phyloP scores from a whole-genome alignment of 2,113 vertebrate species.

The Garra rufa region DNA sequence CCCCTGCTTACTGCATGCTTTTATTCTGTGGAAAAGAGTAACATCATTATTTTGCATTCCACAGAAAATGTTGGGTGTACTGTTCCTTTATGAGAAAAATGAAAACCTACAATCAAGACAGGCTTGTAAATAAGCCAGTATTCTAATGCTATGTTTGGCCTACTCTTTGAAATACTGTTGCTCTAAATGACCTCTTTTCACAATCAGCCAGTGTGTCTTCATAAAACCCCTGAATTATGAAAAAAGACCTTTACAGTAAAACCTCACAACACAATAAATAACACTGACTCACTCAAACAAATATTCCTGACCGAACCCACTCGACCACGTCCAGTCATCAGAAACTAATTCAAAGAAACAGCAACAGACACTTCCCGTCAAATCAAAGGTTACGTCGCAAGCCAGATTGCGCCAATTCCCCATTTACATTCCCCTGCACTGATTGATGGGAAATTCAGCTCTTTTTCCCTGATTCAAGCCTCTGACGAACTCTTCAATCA shows the following conservation, averaged over 20 bases:
- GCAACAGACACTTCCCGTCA: neutral
- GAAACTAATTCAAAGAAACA: neutral
- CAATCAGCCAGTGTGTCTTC: neutral
- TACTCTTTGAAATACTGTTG: neutral
- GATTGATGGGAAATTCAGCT: constrained; percentile 19
- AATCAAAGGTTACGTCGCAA: neutral
- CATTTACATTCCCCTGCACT: constrained; percentile 18
- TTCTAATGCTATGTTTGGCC: neutral
- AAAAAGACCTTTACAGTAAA: neutral
- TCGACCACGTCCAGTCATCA: constrained; percentile 1
- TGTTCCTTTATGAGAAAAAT: neutral
- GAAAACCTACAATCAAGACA: neutral
- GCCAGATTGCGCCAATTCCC: neutral
- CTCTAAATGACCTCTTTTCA: neutral
- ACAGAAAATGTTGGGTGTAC: neutral
- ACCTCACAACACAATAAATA: neutral
- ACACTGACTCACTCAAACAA: neutral
- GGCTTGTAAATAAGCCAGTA: neutral
- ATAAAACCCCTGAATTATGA: constrained; percentile 17
- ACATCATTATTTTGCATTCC: too few relatives aligned
- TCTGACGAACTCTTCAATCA: constrained; percentile 36
- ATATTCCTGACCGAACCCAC: neutral
- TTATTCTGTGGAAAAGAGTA: too few relatives aligned
- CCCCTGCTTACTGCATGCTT: too few relatives aligned
- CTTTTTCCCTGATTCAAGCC: neutral